Evolutionary conservation across 2,797 vertebrate genomes (phyloP), one percentile per base, ranked within the genome.

Genomic region (Gephyroberyx darwinii): DNA sequence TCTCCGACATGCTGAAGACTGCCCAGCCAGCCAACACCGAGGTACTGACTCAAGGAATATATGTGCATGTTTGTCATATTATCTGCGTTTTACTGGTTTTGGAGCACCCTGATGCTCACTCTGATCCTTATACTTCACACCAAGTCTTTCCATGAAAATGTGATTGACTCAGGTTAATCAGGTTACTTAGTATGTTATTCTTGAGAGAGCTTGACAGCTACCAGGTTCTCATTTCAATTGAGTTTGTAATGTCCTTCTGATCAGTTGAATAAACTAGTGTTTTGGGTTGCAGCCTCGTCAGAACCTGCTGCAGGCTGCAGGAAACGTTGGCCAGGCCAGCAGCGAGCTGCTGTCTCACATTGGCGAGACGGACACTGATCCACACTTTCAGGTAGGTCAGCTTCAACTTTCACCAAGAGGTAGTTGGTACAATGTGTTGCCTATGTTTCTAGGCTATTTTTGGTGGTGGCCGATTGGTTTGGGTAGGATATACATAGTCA

Each of bases 301-400:
- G 94, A 96, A 91, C 89, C 93, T 99, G 75, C 93, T 99, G 52
- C 97, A 98, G 89, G 98, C 98, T 33, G 98, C 97, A 0, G 97
- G 98, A 66, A 95, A 96, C 0, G 98, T 99, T 78, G 98, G 98
- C 52, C 96, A 98, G 91, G 94, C 96, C 75, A 99, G 98, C 0
- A 96, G 97, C 37, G 97, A 99, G 86, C 91, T 98, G 78, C 94
- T 99, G 75, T 96, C 98, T 69, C 96, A 99, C 84, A 99, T 99
- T 0, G 97, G 98, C 77, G 97, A 99, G 89, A 95, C 95, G 0
- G 97, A 98, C 81, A 95, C 96, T 0, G 96, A 99, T 75, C 96
- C 96, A 16, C 94, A 95, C 56, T 99, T 99, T 93, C 98, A 99
- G 96, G 98, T 99, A 12, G 37, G 67, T 65, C n/a, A n/a, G 48